A percentile compares a stretch with the other conserved stretches of the same genome.
Evolutionary conservation across 1,140 invertebrate species (phyloP).

Genomic region (Lepidostoma basale): DNA sequence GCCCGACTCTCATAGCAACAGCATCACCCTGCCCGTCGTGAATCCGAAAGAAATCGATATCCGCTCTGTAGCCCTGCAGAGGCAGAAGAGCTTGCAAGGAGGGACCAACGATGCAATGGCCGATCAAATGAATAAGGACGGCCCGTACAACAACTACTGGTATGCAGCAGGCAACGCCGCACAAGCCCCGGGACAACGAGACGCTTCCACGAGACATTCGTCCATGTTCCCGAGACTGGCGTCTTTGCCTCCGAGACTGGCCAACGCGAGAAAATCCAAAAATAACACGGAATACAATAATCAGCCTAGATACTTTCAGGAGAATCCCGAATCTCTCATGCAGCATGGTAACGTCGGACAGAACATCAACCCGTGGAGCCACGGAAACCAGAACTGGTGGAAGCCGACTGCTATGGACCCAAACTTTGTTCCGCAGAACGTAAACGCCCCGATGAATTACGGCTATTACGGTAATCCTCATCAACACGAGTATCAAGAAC

Average conservation of each 20-base stretch:
- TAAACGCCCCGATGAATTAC: too few relatives aligned
- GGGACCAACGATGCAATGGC: not conserved
- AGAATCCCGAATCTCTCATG: not conserved
- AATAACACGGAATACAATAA: constrained; percentile 11
- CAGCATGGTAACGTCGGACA: not conserved
- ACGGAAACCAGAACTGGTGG: constrained; percentile 11
- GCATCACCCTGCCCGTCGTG: constrained; percentile 56
- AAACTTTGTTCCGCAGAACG: not conserved
- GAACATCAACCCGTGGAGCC: not conserved
- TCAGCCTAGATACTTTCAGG: not conserved
- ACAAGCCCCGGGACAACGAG: constrained; percentile 31
- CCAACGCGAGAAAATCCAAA: constrained; percentile 33
- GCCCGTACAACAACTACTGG: constrained; percentile 35
- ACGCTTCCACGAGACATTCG: too few relatives aligned
- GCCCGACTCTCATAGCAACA: constrained; percentile 34
- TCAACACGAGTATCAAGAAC: not conserved
- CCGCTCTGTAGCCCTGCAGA: constrained; percentile 55
- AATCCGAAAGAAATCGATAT: constrained; percentile 61
- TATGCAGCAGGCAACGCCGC: not conserved
- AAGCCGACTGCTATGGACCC: constrained; percentile 4
- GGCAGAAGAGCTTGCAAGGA: constrained; percentile 48
- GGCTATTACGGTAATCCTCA: too few relatives aligned
- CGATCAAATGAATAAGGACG: constrained; percentile 25
- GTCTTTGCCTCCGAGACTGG: constrained; percentile 56
- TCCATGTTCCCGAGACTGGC: too few relatives aligned